Percentiles rank a stretch among this genome's conserved stretches.
Conservation (phyloP, 92 coral and sea anemone species). For the Bergia sp. region DNA sequence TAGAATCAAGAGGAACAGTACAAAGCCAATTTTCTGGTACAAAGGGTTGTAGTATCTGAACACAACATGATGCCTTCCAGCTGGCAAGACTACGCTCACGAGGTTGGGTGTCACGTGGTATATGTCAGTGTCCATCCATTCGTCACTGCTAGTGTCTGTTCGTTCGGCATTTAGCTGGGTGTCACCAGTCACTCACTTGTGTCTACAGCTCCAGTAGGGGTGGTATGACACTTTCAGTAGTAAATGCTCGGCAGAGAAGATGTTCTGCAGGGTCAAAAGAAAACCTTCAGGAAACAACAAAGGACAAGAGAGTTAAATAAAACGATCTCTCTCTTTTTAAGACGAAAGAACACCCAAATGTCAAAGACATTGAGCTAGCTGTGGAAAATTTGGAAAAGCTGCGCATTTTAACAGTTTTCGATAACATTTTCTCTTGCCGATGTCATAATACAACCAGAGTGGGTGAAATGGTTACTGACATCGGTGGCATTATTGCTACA, state of each 20-base stretch:
- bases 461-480: too few relatives aligned
- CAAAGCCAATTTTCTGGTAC: constrained; percentile 76
- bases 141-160: constrained; percentile 51
- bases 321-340: too few relatives aligned
- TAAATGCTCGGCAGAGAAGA: constrained; percentile 67
- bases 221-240: constrained; percentile 81
- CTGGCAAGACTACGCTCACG: constrained; percentile 73
- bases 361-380: too few relatives aligned
- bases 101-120: constrained; percentile 85
- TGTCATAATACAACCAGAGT: too few relatives aligned
- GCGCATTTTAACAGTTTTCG: too few relatives aligned
- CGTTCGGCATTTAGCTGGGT: neutral
- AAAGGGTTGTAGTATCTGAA: constrained; percentile 70
- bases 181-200: constrained; percentile 27
- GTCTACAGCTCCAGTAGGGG: constrained; percentile 79
- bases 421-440: too few relatives aligned
- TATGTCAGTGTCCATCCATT: constrained; percentile 61
- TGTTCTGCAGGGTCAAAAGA: constrained; percentile 40
- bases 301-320: too few relatives aligned
- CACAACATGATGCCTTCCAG: constrained; percentile 69
- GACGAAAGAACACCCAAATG: too few relatives aligned
- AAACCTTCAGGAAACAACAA: neutral
- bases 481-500: too few relatives aligned
- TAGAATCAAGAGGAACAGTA: constrained; percentile 46
- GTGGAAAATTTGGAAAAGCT: too few relatives aligned